These are phyloP conservation scores for Aurelia aurita complex sp. Pacific DNA, from an alignment of 30 jellyfish, hydroid and myxozoan genomes.

Conservation along the genomic window DNA sequence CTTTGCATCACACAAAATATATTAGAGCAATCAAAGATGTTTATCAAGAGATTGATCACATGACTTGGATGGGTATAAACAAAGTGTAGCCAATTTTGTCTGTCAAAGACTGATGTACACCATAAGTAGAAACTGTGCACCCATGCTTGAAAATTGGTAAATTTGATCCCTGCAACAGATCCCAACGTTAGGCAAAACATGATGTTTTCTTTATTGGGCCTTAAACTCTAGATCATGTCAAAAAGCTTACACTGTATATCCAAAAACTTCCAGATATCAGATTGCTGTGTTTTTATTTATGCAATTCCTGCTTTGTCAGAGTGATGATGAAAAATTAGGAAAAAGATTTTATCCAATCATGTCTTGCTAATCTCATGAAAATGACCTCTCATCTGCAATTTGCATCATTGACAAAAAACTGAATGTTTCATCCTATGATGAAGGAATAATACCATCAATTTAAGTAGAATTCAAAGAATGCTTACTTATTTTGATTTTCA, in stretches of 20 bases:
- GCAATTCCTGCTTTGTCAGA: background rate
- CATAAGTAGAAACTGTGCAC: no score
- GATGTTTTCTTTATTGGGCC: background rate
- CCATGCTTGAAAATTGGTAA: no score
- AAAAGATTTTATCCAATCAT: background rate
- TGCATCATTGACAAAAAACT: background rate
- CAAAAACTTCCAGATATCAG: background rate
- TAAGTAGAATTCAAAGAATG: background rate
- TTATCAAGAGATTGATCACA: no score
- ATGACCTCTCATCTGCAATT: background rate
- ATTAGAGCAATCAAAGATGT: no score
- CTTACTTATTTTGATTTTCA: conserved; percentile 33
- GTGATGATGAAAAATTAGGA: background rate
- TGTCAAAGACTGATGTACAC: no score
- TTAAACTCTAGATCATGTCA: background rate
- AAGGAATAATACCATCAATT: background rate
- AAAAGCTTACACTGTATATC: no score
- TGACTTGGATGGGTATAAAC: no score
- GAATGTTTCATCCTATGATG: background rate
- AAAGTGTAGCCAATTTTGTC: no score
- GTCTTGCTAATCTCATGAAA: background rate
- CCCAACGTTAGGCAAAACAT: background rate
- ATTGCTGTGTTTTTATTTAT: background rate
- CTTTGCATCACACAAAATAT: no score
- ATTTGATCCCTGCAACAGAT: background rate